phyloP scores from a whole-genome alignment of 1,140 invertebrate species.

The Saxidomus purpurata region DNA sequence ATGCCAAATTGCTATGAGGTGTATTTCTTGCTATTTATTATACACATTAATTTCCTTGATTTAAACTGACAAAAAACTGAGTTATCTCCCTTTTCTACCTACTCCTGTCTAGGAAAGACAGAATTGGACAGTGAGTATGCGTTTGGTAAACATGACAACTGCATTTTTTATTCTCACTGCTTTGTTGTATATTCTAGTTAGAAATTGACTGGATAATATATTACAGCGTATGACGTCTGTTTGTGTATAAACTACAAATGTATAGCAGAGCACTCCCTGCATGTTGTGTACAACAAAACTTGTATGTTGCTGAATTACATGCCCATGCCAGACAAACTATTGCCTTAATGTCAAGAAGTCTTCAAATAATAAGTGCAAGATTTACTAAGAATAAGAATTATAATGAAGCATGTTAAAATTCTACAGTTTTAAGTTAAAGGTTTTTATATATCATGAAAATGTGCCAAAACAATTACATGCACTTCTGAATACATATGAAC shows the following conservation, averaged over 20 bases:
- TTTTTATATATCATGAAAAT: too few relatives aligned
- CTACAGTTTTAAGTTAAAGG: too few relatives aligned
- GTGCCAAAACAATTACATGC: too few relatives aligned
- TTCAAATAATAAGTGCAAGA: too few relatives aligned
- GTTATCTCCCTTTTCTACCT: conserved; percentile 61
- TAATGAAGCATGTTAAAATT: too few relatives aligned
- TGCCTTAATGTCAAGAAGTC: too few relatives aligned
- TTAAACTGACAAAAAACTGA: conserved; percentile 18
- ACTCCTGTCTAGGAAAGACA: conserved; percentile 71
- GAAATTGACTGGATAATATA: not conserved
- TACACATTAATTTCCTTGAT: conserved; percentile 7
- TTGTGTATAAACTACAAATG: not conserved
- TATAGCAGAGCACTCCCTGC: conserved; percentile 4
- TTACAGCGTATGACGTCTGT: not conserved
- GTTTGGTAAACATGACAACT: conserved; percentile 49
- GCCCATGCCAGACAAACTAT: not conserved
- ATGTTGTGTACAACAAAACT: not conserved
- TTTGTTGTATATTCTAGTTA: not conserved
- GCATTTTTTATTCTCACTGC: conserved; percentile 44
- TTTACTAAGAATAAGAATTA: too few relatives aligned
- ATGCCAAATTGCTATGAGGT: not conserved
- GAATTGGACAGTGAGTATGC: conserved; percentile 77
- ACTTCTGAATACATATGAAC: too few relatives aligned
- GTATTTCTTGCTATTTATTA: conserved; percentile 4
- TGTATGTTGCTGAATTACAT: not conserved